Evolutionary conservation across 2,113 vertebrate species (phyloP).

Genomic region (Nerophis ophidion): DNA sequence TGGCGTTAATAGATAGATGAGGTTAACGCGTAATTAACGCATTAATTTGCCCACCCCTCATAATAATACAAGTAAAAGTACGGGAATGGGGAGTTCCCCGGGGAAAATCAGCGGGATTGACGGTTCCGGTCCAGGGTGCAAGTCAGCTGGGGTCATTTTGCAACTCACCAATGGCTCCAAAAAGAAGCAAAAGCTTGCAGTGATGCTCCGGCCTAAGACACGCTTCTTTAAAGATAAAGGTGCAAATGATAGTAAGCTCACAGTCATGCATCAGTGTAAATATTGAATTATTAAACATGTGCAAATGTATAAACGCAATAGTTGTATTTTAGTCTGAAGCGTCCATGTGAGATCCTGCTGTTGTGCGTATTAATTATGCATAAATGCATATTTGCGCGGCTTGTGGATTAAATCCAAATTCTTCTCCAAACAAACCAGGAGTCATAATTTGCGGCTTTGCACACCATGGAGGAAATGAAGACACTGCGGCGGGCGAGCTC

Average conservation of each 20-base stretch:
- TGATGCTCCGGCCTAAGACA: not conserved
- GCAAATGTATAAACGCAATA: not conserved
- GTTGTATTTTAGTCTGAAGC: slow-evolving; percentile 2
- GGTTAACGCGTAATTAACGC: no score
- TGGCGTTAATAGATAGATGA: no score
- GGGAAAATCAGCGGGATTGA: no score
- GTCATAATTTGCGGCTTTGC: slow-evolving; percentile 25
- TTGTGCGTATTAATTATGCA: slow-evolving; percentile 8
- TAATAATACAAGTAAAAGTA: no score
- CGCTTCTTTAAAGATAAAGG: not conserved
- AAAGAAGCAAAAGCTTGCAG: not conserved
- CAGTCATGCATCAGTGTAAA: slow-evolving; percentile 1
- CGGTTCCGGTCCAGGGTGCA: no score
- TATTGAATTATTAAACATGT: slow-evolving; percentile 3
- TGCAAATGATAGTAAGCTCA: not conserved
- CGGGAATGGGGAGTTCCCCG: no score
- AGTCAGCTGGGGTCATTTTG: no score
- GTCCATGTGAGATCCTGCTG: slow-evolving; percentile 3
- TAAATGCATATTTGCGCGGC: slow-evolving; percentile 5
- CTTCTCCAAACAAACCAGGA: slow-evolving; percentile 27
- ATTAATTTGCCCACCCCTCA: no score
- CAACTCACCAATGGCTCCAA: no score
- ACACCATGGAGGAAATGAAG: slow-evolving; percentile 44
- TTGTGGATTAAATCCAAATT: slow-evolving; percentile 33
- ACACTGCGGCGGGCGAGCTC: slow-evolving; percentile 44